Percentiles rank a stretch among this genome's conserved stretches.
Evolutionary conservation across 2,888 invertebrate genomes (phyloP).

Genomic region (Nymphalis c-album): DNA sequence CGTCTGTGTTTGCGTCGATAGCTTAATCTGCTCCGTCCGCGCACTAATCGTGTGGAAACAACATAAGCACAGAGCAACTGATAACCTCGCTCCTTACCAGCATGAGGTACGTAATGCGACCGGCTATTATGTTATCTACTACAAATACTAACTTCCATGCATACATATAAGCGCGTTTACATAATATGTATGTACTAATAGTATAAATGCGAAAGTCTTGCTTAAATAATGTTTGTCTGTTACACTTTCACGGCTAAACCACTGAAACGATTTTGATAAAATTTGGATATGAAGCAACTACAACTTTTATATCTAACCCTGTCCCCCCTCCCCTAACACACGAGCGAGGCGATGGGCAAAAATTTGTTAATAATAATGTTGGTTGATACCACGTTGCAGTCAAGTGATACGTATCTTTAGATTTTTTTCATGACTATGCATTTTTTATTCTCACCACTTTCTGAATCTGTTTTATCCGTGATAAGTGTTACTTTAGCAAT

Average conservation of each 20-base stretch:
- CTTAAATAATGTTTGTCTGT: too few relatives aligned
- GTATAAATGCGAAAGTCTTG: too few relatives aligned
- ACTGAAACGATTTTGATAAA: too few relatives aligned
- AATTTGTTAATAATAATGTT: slow-evolving; percentile 10
- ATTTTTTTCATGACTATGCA: too few relatives aligned
- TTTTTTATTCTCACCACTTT: too few relatives aligned
- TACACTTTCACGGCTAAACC: too few relatives aligned
- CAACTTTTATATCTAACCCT: too few relatives aligned
- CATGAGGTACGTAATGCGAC: slow-evolving; percentile 34
- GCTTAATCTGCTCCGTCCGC: slow-evolving; percentile 27
- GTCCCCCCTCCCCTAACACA: too few relatives aligned
- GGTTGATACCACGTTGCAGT: slow-evolving; percentile 1
- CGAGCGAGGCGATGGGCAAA: too few relatives aligned
- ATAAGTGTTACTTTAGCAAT: too few relatives aligned
- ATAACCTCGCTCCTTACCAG: slow-evolving; percentile 37
- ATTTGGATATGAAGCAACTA: too few relatives aligned
- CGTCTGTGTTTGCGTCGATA: slow-evolving; percentile 28
- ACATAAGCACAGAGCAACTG: slow-evolving; percentile 24
- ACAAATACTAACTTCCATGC: slow-evolving; percentile 29
- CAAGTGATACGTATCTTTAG: background rate
- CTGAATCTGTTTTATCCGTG: too few relatives aligned
- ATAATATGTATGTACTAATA: slow-evolving; percentile 2
- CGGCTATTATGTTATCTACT: slow-evolving; percentile 34
- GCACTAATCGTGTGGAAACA: slow-evolving; percentile 24
- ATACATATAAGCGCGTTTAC: slow-evolving; percentile 27